Conservation (phyloP, 1,140 invertebrate species). For the Drosophila nikananu region DNA sequence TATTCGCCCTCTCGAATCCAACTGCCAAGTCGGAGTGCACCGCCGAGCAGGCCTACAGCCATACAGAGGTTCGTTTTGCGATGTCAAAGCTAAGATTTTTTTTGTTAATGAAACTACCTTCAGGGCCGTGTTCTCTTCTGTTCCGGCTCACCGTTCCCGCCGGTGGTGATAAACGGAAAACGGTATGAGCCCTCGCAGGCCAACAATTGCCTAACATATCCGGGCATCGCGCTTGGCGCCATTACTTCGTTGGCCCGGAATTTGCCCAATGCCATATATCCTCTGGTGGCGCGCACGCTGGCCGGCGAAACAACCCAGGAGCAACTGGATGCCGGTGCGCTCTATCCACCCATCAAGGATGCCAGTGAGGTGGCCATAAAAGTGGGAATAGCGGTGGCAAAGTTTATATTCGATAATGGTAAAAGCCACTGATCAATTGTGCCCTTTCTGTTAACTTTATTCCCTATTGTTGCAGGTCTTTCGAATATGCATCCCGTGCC, state of each 20-base stretch:
- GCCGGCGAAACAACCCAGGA: constrained; percentile 92
- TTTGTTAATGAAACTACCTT: neutral
- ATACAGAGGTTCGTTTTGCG: constrained; percentile 88
- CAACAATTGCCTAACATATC: constrained; percentile 98
- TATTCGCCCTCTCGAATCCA: constrained; percentile 98
- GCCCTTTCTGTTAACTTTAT: neutral
- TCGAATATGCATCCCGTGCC: constrained; percentile 13
- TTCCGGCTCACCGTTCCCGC: constrained; percentile 96
- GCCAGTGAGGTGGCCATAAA: constrained; percentile 94
- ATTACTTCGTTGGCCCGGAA: constrained; percentile 91
- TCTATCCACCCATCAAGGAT: constrained; percentile 95
- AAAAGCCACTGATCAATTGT: neutral
- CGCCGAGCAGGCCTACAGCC: constrained; percentile 94
- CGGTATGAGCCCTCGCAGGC: constrained; percentile 94
- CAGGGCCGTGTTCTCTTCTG: constrained; percentile 88
- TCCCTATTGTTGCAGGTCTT: constrained; percentile 7
- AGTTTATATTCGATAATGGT: constrained; percentile 91
- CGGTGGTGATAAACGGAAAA: constrained; percentile 91
- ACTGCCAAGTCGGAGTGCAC: constrained; percentile 98
- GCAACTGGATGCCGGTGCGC: constrained; percentile 92
- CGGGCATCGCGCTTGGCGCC: constrained; percentile 95
- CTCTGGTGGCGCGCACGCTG: constrained; percentile 93
- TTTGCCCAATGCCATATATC: constrained; percentile 95
- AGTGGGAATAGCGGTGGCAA: constrained; percentile 93
- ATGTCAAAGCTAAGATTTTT: no score